phyloP scores from a whole-genome alignment of 2,797 vertebrate species.

The Novumbra hubbsi region DNA sequence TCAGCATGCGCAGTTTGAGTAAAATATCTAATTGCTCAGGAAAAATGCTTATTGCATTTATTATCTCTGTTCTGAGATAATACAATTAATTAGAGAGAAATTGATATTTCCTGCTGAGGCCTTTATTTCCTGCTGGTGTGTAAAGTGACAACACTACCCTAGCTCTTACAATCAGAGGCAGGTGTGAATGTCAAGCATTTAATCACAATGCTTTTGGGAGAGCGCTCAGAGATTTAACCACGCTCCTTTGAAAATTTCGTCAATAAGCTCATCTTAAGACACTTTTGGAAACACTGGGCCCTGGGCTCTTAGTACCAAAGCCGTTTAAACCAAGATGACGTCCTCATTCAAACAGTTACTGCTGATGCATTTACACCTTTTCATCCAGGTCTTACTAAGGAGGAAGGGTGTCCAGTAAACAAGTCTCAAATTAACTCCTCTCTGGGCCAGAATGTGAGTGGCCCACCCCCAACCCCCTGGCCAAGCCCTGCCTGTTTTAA shows the following conservation, averaged over 20 bases:
- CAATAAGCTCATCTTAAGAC: background rate
- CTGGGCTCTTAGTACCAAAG: background rate
- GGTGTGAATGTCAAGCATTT: background rate
- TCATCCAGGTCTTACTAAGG: background rate
- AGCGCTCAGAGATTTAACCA: background rate
- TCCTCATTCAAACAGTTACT: background rate
- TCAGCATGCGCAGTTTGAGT: no score
- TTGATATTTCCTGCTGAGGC: background rate
- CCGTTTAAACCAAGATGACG: background rate
- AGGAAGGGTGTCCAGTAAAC: slow-evolving; percentile 7
- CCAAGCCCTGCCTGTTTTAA: slow-evolving; percentile 77
- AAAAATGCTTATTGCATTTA: background rate
- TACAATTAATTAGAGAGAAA: background rate
- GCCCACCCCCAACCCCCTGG: slow-evolving; percentile 57
- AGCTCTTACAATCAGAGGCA: background rate
- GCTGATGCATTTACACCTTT: background rate
- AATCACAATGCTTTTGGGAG: background rate
- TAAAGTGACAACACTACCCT: background rate
- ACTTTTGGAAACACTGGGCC: background rate
- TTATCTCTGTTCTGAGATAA: background rate
- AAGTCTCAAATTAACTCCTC: slow-evolving; percentile 21
- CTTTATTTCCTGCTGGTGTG: background rate
- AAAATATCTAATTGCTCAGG: no score
- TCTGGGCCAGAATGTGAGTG: slow-evolving; percentile 7
- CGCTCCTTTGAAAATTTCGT: background rate